phyloP scores from a whole-genome alignment of 2,797 vertebrate species.

The Fringilla coelebs region DNA sequence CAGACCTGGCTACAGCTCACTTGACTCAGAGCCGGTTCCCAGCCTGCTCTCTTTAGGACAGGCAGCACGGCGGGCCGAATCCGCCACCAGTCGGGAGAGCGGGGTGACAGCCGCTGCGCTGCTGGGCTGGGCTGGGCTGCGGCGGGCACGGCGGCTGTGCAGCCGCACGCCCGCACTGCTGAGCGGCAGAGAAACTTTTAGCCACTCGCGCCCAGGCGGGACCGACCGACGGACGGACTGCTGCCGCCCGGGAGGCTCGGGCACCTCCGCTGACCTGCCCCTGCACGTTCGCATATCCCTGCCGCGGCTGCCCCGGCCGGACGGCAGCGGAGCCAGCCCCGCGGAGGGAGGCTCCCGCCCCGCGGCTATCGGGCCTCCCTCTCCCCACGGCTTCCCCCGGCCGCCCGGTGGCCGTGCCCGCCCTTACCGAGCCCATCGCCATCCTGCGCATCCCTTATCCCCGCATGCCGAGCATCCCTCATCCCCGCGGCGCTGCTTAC shows the following conservation, averaged over 20 bases:
- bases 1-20: background rate
- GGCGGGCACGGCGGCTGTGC: background rate
- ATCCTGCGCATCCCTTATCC: background rate
- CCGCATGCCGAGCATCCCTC: background rate
- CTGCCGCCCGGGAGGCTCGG: background rate
- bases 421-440: background rate
- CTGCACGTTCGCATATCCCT: background rate
- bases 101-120: background rate
- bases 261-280: background rate
- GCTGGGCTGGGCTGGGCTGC: background rate
- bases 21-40: background rate
- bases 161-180: background rate
- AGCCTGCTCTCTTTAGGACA: accelerated
- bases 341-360: background rate
- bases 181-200: background rate
- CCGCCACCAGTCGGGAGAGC: background rate
- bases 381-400: background rate
- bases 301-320: background rate
- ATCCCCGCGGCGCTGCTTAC: conserved; percentile 69
- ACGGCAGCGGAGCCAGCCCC: background rate
- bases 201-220: background rate
- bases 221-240: background rate
- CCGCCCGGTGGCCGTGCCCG: background rate
- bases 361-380: background rate
- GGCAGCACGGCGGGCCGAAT: background rate